These are phyloP conservation scores for Ceratosolen fusciceps DNA, from an alignment of 1,140 invertebrate species.

Conservation along the genomic window DNA sequence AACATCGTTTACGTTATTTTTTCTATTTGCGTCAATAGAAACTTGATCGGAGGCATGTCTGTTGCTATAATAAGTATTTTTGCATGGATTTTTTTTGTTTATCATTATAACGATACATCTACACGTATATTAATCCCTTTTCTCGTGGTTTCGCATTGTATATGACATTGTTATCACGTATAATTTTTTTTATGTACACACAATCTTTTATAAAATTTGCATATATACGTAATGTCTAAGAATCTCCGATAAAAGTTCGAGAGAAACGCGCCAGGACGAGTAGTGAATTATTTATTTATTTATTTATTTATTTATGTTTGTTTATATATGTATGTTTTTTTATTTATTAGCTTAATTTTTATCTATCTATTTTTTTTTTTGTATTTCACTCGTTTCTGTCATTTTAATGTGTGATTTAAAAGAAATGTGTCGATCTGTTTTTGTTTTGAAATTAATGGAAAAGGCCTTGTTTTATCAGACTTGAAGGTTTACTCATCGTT, in stretches of 20 bases:
- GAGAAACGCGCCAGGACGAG: slow-evolving; percentile 50
- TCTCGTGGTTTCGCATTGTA: slow-evolving; percentile 36
- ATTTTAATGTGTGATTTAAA: no score
- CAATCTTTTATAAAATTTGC: slow-evolving; percentile 50
- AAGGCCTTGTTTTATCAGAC: slow-evolving; percentile 21
- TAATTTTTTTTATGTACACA: slow-evolving; percentile 48
- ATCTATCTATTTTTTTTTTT: no score
- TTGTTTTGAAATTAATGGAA: no score
- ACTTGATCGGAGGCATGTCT: slow-evolving; percentile 47
- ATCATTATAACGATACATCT: slow-evolving; percentile 46
- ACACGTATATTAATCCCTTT: slow-evolving; percentile 44
- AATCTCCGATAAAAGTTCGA: slow-evolving; percentile 42
- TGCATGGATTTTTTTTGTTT: slow-evolving; percentile 41
- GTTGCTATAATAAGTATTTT: slow-evolving; percentile 48
- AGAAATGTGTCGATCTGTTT: slow-evolving; percentile 24
- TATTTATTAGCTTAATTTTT: no score
- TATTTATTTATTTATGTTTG: neutral
- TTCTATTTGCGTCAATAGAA: slow-evolving; percentile 47
- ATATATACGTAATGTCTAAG: slow-evolving; percentile 44
- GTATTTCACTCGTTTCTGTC: no score
- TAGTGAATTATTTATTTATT: slow-evolving; percentile 3
- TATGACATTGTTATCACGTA: slow-evolving; percentile 49
- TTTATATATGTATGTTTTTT: no score
- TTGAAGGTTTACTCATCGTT: slow-evolving; percentile 45
- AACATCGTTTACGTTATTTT: slow-evolving; percentile 50